Conservation (phyloP, 2,888 invertebrate species). For the Epicampocera succincta region DNA sequence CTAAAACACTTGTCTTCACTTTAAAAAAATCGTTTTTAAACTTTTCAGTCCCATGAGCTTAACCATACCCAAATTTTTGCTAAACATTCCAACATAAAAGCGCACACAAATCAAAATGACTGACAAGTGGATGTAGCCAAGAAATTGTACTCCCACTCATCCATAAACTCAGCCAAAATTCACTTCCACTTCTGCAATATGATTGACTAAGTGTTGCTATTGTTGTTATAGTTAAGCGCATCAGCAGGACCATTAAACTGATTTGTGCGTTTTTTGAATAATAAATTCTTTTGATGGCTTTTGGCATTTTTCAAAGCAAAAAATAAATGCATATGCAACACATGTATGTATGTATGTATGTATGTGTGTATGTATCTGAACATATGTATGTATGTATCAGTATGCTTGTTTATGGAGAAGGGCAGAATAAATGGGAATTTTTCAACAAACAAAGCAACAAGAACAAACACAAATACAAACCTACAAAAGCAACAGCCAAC, state of each 20-base stretch:
- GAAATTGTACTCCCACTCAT: conserved; percentile 19
- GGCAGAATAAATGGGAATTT: no score
- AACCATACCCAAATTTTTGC: not conserved
- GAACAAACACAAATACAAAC: no score
- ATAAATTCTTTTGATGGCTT: conserved; percentile 65
- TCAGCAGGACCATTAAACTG: conserved; percentile 68
- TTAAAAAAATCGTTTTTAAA: no score
- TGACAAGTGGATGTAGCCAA: conserved; percentile 15
- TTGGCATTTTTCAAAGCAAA: conserved; percentile 46
- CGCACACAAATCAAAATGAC: conserved; percentile 33
- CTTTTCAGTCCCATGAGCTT: no score
- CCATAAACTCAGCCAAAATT: conserved; percentile 9
- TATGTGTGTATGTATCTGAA: not conserved
- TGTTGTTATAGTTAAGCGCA: conserved; percentile 57
- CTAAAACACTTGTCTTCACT: no score
- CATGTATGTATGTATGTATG: not conserved
- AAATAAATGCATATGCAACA: conserved; percentile 36
- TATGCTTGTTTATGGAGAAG: not conserved
- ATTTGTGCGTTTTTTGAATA: conserved; percentile 70
- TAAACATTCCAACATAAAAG: conserved; percentile 32
- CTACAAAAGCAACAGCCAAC: no score
- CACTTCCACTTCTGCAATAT: conserved; percentile 28
- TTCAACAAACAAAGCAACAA: no score
- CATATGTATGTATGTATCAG: not conserved
- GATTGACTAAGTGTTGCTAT: conserved; percentile 53